phyloP scores from a whole-genome alignment of 2,113 vertebrate genomes.

The Globicephala melas region DNA sequence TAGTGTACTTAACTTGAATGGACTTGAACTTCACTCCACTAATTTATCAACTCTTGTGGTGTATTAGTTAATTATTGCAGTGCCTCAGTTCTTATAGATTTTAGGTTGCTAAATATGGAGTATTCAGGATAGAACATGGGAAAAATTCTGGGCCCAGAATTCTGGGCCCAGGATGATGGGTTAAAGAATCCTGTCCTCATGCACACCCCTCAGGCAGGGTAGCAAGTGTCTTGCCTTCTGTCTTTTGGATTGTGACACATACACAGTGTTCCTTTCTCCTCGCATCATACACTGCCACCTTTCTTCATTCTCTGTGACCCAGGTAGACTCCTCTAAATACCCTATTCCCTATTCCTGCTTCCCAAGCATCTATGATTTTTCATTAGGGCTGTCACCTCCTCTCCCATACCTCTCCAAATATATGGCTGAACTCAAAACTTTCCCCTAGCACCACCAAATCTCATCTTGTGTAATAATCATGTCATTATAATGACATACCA shows the following conservation, averaged over 20 bases:
- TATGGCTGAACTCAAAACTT: neutral
- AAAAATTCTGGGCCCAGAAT: neutral
- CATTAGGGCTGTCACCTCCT: neutral
- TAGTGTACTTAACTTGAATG: neutral
- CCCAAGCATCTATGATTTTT: neutral
- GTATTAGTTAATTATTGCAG: neutral
- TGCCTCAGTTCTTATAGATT: neutral
- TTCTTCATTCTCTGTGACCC: neutral
- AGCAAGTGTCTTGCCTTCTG: neutral
- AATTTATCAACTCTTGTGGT: neutral
- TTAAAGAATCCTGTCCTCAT: neutral
- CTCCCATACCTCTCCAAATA: neutral
- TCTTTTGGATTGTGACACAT: neutral
- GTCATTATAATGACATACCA: neutral
- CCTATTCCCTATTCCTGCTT: neutral
- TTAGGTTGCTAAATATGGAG: neutral
- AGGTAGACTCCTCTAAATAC: neutral
- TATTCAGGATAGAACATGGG: neutral
- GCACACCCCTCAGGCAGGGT: too few relatives aligned
- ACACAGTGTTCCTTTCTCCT: neutral
- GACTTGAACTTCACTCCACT: neutral
- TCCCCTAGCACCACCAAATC: neutral
- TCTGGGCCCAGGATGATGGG: neutral
- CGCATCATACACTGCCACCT: accelerated
- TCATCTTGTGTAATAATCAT: neutral